phyloP scores from a whole-genome alignment of 2,888 invertebrate species.

The Electrophaes corylata region DNA sequence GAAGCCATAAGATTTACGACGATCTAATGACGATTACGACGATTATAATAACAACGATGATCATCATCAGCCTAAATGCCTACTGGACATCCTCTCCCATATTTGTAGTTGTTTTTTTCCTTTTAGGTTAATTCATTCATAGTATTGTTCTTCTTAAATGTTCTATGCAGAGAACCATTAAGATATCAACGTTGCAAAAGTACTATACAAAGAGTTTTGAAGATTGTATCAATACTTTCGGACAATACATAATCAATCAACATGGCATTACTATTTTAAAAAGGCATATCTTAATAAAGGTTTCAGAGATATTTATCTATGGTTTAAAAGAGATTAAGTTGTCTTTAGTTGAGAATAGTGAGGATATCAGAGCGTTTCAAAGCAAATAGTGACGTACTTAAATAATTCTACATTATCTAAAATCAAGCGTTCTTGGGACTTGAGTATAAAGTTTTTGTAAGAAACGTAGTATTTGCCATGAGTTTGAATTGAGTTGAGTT shows the following conservation, averaged over 20 bases:
- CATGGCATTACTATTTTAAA: conserved; percentile 8
- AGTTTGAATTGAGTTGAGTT: too few species aligned
- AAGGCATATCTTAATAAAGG: conserved; percentile 13
- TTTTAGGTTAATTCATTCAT: neutral
- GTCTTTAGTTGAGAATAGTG: conserved; percentile 21
- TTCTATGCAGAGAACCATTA: conserved; percentile 20
- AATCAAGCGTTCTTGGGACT: too few species aligned
- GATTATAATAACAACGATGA: too few species aligned
- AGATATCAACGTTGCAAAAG: conserved; percentile 22
- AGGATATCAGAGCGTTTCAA: conserved; percentile 23
- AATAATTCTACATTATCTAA: too few species aligned
- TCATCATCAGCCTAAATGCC: too few species aligned
- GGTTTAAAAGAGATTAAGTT: conserved; percentile 17
- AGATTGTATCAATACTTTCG: conserved; percentile 15
- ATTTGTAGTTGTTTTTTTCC: neutral
- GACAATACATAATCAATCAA: conserved; percentile 29
- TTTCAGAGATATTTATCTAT: conserved; percentile 11
- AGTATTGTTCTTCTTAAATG: conserved; percentile 20
- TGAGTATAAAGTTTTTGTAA: too few species aligned
- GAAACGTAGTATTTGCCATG: too few species aligned
- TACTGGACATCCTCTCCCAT: too few species aligned
- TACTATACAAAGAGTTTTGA: conserved; percentile 10
- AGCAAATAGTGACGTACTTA: conserved; percentile 19
- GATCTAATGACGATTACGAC: too few species aligned
- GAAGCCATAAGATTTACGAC: too few species aligned